These are phyloP conservation scores for Notiomystis cincta DNA, from an alignment of 2,113 vertebrate genomes.

Conservation along the genomic window DNA sequence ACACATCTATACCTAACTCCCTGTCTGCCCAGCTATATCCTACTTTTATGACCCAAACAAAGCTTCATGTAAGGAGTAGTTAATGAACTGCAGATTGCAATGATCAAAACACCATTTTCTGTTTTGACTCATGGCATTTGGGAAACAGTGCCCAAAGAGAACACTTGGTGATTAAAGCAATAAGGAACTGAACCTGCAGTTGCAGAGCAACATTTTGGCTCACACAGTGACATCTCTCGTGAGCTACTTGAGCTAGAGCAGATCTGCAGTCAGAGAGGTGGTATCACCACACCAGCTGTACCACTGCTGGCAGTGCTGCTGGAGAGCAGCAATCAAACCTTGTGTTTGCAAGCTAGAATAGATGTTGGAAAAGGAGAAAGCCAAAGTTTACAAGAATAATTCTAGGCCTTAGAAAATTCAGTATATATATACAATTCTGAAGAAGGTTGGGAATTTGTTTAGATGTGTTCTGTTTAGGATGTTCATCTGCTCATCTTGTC, in stretches of 20 bases:
- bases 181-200: neutral
- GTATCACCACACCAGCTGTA: neutral
- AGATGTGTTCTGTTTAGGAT: neutral
- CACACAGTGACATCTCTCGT: rapidly evolving
- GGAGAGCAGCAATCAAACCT: neutral
- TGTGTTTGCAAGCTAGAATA: neutral
- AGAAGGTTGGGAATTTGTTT: neutral
- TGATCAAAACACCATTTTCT: neutral
- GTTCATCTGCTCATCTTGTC: neutral
- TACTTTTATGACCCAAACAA: neutral
- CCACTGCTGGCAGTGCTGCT: neutral
- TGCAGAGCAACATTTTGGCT: neutral
- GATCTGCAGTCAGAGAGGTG: neutral
- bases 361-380: neutral
- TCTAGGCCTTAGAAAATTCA: neutral
- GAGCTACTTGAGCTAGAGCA: neutral
- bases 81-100: neutral
- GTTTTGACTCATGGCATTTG: neutral
- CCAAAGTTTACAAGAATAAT: neutral
- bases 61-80: neutral
- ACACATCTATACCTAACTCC: neutral
- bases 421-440: neutral
- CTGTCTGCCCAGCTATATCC: neutral
- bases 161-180: neutral
- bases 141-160: neutral